phyloP scores from a whole-genome alignment of 2,113 vertebrate genomes.

The Mixornis gularis region DNA sequence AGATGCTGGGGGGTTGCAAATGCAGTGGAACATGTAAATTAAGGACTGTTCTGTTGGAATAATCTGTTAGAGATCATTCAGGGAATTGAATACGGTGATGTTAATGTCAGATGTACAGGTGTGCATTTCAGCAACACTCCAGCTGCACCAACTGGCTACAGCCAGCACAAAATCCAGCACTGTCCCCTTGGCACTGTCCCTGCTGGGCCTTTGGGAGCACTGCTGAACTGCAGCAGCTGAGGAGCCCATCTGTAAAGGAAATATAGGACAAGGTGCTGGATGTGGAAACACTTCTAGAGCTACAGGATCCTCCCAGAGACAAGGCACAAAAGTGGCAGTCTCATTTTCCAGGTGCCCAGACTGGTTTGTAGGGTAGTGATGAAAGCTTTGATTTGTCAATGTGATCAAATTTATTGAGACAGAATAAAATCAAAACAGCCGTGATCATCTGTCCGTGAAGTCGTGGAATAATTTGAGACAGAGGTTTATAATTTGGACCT shows the following conservation, averaged over 20 bases:
- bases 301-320: background rate
- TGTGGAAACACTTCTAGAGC: background rate
- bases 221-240: background rate
- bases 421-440: background rate
- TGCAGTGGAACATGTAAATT: background rate
- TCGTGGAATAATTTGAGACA: background rate
- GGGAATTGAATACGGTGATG: background rate
- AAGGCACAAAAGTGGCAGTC: background rate
- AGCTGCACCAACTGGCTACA: background rate
- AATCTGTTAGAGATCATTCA: background rate
- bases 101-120: background rate
- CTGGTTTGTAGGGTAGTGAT: background rate
- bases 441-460: background rate
- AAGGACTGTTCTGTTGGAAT: background rate
- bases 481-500: background rate
- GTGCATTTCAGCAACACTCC: background rate
- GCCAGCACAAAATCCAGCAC: background rate
- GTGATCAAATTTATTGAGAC: background rate
- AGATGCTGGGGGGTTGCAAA: background rate
- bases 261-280: background rate
- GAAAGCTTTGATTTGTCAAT: background rate
- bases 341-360: background rate
- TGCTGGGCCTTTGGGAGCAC: background rate
- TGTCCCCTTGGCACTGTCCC: background rate
- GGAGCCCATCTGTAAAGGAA: background rate